These are phyloP conservation scores for Mungos mungo DNA, from an alignment of 2,113 vertebrate species.

Conservation along the genomic window DNA sequence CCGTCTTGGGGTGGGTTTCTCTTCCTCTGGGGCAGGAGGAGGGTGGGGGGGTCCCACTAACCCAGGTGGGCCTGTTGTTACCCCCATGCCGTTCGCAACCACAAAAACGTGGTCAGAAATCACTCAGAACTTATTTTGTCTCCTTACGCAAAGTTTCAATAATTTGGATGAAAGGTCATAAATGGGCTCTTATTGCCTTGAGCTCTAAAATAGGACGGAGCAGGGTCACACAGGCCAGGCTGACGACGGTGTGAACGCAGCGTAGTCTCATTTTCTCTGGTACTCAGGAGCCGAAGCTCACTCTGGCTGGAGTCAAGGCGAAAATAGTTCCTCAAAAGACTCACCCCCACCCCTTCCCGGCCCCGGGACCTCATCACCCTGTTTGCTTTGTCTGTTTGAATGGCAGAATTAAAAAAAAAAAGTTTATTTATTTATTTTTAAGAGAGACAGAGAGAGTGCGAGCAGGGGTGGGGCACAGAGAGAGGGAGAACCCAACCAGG, in stretches of 20 bases:
- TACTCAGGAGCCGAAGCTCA: background rate
- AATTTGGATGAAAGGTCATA: conserved; percentile 74
- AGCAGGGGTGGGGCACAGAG: too few species aligned
- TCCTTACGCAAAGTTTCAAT: conserved; percentile 28
- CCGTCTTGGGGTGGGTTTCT: background rate
- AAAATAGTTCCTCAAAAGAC: conserved; percentile 17
- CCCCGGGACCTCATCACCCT: too few species aligned
- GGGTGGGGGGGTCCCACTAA: background rate
- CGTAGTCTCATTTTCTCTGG: background rate
- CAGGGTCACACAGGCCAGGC: conserved; percentile 62
- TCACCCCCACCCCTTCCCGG: background rate
- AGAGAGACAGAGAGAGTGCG: too few species aligned
- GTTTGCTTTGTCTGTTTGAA: background rate
- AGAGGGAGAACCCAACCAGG: too few species aligned
- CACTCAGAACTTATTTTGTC: conserved; percentile 31
- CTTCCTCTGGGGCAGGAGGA: background rate
- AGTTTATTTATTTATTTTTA: too few species aligned
- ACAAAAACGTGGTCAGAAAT: conserved; percentile 55
- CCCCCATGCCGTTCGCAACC: background rate
- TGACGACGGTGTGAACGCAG: background rate
- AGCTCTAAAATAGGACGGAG: background rate
- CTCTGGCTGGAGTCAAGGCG: background rate
- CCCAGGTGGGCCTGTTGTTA: background rate
- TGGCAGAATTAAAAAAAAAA: too few species aligned
- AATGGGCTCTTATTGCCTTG: conserved; percentile 27